phyloP scores from a whole-genome alignment of 2,888 invertebrate species.

The Nomada fucata region DNA sequence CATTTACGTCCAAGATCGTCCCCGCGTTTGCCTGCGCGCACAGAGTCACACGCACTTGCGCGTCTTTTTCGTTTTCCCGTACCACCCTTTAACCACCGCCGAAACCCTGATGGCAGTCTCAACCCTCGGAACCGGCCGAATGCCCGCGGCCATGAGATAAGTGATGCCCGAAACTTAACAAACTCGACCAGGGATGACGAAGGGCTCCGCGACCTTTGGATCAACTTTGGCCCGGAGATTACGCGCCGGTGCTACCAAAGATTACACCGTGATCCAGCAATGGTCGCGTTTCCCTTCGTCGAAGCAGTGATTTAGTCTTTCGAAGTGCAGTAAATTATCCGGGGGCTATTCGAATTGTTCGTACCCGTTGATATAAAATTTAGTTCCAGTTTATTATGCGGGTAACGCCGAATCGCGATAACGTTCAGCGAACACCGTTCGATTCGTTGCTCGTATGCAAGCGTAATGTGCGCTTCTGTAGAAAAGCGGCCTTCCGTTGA shows the following conservation, averaged over 20 bases:
- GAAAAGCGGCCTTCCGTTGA: neutral
- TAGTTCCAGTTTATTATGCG: too few relatives aligned
- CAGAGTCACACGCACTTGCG: slow-evolving; percentile 11
- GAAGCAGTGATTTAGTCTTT: neutral
- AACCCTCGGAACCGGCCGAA: slow-evolving; percentile 52
- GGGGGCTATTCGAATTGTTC: neutral
- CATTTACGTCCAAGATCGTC: slow-evolving; percentile 34
- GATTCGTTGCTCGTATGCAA: neutral
- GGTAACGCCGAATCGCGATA: neutral
- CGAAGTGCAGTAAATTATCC: neutral
- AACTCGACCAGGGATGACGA: slow-evolving; percentile 67
- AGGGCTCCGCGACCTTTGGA: slow-evolving; percentile 60
- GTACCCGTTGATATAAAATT: neutral
- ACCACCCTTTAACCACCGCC: neutral
- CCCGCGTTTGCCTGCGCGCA: neutral
- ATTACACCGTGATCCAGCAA: neutral
- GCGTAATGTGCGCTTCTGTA: neutral
- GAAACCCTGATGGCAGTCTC: neutral
- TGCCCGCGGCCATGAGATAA: slow-evolving; percentile 79
- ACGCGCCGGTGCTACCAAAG: neutral
- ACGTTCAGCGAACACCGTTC: neutral
- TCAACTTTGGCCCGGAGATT: slow-evolving; percentile 52
- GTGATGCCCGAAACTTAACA: slow-evolving; percentile 81
- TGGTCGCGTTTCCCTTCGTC: too few relatives aligned
- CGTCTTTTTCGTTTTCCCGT: slow-evolving; percentile 7